Evolutionary conservation across 1,140 invertebrate species (phyloP).

Genomic region (Gonatopus flavifemur): DNA sequence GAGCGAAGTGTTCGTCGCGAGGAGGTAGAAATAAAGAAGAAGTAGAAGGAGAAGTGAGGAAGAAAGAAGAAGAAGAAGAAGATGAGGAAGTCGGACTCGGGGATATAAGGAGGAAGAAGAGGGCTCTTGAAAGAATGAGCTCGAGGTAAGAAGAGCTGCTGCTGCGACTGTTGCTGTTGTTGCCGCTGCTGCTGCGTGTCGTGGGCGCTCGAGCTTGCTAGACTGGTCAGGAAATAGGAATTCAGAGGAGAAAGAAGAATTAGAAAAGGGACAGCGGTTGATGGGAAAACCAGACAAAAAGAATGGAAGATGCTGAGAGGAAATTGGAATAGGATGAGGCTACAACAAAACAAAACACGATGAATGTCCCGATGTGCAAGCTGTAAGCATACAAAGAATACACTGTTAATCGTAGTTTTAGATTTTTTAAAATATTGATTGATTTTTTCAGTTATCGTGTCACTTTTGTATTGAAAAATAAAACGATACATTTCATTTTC

Average conservation of each 20-base stretch:
- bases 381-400: slow-evolving; percentile 49
- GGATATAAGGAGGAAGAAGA: neutral
- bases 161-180: no score
- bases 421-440: no score
- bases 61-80: neutral
- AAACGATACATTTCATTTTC: no score
- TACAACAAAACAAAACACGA: slow-evolving; percentile 60
- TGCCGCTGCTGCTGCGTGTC: no score
- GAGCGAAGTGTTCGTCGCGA: slow-evolving; percentile 15
- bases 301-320: slow-evolving; percentile 32
- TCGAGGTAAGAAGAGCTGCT: neutral
- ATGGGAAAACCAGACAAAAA: slow-evolving; percentile 22
- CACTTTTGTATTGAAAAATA: no score
- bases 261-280: no score
- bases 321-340: slow-evolving; percentile 42
- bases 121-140: neutral
- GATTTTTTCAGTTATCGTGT: no score
- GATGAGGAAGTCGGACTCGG: neutral
- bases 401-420: no score
- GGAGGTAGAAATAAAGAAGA: slow-evolving; percentile 8
- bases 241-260: slow-evolving; percentile 1
- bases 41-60: slow-evolving; percentile 2
- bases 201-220: slow-evolving; percentile 11
- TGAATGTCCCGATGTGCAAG: slow-evolving; percentile 59
- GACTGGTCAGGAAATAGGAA: slow-evolving; percentile 12